A percentile compares a stretch with the other conserved stretches of the same genome.
Evolutionary conservation across 2,113 vertebrate species (phyloP).

Genomic region (Mesocricetus auratus): DNA sequence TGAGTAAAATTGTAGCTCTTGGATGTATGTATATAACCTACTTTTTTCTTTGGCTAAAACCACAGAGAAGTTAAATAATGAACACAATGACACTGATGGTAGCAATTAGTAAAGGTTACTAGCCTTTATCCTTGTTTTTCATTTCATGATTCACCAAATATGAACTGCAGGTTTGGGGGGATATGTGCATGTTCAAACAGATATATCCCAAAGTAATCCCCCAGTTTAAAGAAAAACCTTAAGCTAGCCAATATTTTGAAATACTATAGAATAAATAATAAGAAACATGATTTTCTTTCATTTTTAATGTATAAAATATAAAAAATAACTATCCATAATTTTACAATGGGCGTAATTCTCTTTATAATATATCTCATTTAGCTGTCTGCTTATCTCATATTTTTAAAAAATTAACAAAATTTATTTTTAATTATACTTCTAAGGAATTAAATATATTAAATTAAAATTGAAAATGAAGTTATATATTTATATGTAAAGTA

Average conservation of each 20-base stretch:
- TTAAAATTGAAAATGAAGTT: background rate
- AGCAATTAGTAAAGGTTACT: background rate
- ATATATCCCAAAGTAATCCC: background rate
- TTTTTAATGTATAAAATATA: background rate
- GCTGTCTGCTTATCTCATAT: background rate
- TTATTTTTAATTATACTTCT: background rate
- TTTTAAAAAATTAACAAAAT: background rate
- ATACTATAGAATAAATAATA: background rate
- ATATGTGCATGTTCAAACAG: background rate
- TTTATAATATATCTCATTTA: background rate
- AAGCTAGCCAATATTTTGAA: background rate
- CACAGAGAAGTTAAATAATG: background rate
- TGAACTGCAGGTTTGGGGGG: background rate
- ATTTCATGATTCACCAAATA: background rate
- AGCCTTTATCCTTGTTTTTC: background rate
- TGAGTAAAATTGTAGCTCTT: background rate
- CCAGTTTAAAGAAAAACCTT: background rate
- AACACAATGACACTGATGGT: background rate
- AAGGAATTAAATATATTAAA: background rate
- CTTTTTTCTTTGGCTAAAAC: constrained; percentile 11
- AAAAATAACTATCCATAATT: background rate
- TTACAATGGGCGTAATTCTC: background rate
- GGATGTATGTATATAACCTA: background rate
- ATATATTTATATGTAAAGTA: background rate
- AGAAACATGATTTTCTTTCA: background rate